Conservation (phyloP, 2,888 invertebrate genomes). For the Coronaproctus castanopsis region DNA sequence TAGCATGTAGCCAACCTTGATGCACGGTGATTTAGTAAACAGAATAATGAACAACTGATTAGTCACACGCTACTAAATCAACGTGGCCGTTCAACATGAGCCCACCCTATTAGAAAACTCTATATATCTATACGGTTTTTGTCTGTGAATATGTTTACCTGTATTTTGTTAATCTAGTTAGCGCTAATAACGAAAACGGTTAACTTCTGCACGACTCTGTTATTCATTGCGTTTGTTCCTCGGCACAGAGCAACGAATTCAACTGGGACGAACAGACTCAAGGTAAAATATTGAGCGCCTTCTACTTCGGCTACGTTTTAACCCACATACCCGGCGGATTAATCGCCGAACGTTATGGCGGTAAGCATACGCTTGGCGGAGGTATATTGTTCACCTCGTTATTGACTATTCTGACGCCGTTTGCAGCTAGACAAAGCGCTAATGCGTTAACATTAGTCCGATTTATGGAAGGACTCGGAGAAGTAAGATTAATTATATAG, state of each 20-base stretch:
- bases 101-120: too few relatives aligned
- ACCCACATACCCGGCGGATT: slow-evolving; percentile 32
- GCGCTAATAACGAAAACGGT: too few relatives aligned
- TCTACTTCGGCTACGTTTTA: slow-evolving; percentile 32
- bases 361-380: slow-evolving; percentile 30
- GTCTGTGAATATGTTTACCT: too few relatives aligned
- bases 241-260: slow-evolving; percentile 24
- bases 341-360: slow-evolving; percentile 29
- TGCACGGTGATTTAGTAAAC: too few relatives aligned
- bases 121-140: too few relatives aligned
- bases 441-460: slow-evolving; percentile 35
- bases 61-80: too few relatives aligned
- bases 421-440: slow-evolving; percentile 32
- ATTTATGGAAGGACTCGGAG: slow-evolving; percentile 32
- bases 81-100: too few relatives aligned
- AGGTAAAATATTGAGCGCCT: slow-evolving; percentile 29
- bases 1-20: too few relatives aligned
- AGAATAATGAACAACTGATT: too few relatives aligned
- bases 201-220: too few relatives aligned
- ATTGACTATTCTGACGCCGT: slow-evolving; percentile 29
- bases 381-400: slow-evolving; percentile 29
- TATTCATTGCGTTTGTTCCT: too few relatives aligned
- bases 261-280: slow-evolving; percentile 27
- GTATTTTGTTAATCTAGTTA: too few relatives aligned
- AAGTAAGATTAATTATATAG: slow-evolving; percentile 24